Base-by-base conservation (phyloP, 2,797 vertebrate species). In the Cynopterus sphinx region DNA sequence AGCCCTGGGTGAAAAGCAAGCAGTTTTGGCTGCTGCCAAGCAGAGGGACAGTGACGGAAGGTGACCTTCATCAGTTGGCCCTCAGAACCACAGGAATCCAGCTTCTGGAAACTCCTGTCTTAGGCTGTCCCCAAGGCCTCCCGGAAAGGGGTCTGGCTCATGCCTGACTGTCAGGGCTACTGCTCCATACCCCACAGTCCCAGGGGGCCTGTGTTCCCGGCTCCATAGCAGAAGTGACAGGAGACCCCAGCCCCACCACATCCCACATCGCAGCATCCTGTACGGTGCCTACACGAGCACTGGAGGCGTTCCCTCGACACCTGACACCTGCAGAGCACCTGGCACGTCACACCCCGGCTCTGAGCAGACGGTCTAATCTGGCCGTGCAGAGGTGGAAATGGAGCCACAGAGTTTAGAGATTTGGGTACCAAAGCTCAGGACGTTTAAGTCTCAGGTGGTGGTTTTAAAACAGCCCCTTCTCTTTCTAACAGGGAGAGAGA, bases 161-260 rank as follows among this genome's bases (percentile, higher is more conserved):
- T 0, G 1, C 55, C 63, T 73, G 43, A 46, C 7, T 13, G 5
- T 28, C 2, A 53, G 57, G 28, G 11, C 28, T 51, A 67, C 51
- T 43, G 46, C 19, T 11, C 3, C 26, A 6, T 10, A 15, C 9
- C 22, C 4, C 28, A 6, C 2, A 0, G 12, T 5, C 13, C 17
- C 36, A 7, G 3, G 7, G 7, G 0, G 6, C 28, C 9, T 24
- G 12, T 16, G 15, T 4, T 74, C 71, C 31, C 5, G 5, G 55
- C 17, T 57, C 41, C 41, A 6, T 0, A 0, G 61, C 22, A 1
- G 75, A 46, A 12, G 53, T 24, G 26, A 13, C 0, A 1, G n/a
- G 71, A 28, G 41, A 59, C 43, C 43, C 39, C 57, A 10, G 16
- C 28, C 57, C 19, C 12, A 11, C 22, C 9, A 2, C 33, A 17